Base-by-base conservation (phyloP, 37 sponge, comb jelly and placozoan genomes). In the Theonella swinhoei region DNA sequence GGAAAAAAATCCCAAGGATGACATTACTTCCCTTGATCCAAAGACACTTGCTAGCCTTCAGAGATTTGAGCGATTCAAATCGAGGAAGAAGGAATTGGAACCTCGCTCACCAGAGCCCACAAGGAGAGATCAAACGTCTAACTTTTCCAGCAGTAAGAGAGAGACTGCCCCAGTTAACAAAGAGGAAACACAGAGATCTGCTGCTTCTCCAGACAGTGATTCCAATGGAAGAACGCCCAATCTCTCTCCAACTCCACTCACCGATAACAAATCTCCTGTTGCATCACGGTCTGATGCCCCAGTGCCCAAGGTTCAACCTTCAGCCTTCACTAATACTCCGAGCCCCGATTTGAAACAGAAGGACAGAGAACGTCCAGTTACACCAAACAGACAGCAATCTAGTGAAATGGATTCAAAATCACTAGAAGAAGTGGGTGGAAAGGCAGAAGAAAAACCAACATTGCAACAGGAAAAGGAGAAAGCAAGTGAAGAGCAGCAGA, bases 21-120 rank as follows among this genome's bases (percentile, higher is more conserved):
- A 84, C 39, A 22, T 36, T 19, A 22, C 58, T 20, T n/a, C 60
- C 7, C 59, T 66, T 22, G 60, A 75, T 24, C 75, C 84, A 0
- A 67, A 75, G 34, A 75, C 84, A 1, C 29, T 74, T 24, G 60
- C 65, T 19, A 75, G 59, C 37, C 5, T 63, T 23, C 42, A 40
- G 72, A 7, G 54, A 14, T 47, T 47, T 14, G 14, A 47, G 11
- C 54, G 54, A 7, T 14, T 47, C 54, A 47, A 47, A 14, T 7
- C 7, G 14, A 7, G 54, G 14, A 33, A 7, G 35, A 26, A 30
- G 35, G 61, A 35, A 4, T 23, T 3, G 64, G 40, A 35, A 19
- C 64, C 78, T 2, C 7, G 14, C 7, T 47, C 54, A 47, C 54
- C 54, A 7, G 54, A 47, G 14, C 54, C 54, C 11, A 7, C 11